Percentiles rank a stretch among this genome's conserved stretches.
Evolutionary conservation across 1,140 invertebrate species (phyloP).

Genomic region (Camponotus vicinus): DNA sequence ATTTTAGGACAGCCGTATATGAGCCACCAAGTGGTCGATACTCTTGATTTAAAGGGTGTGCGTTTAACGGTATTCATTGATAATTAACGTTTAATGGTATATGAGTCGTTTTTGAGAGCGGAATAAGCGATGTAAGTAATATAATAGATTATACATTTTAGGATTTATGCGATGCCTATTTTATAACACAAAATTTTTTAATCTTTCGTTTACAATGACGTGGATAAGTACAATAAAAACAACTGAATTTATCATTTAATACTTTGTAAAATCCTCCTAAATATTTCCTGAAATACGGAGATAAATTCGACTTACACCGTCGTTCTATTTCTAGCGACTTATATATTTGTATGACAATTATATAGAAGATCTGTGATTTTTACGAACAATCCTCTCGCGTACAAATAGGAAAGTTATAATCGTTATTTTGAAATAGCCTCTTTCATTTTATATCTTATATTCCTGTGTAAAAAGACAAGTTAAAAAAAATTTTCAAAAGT

Average conservation of each 20-base stretch:
- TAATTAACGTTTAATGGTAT: neutral
- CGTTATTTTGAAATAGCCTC: conserved; percentile 23
- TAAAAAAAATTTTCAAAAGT: conserved; percentile 14
- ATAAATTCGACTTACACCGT: neutral
- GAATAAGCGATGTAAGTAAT: conserved; percentile 6
- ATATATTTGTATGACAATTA: conserved; percentile 37
- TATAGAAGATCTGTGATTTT: conserved; percentile 40
- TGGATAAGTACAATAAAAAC: neutral
- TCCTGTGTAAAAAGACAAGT: neutral
- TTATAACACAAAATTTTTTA: too few relatives aligned
- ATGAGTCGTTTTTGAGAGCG: conserved; percentile 5
- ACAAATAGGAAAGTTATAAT: conserved; percentile 7
- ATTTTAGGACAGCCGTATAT: conserved; percentile 53
- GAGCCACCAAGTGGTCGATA: conserved; percentile 77
- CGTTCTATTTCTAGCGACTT: conserved; percentile 3
- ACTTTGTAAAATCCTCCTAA: neutral
- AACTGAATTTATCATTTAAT: neutral
- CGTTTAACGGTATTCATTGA: conserved; percentile 51
- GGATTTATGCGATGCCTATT: neutral
- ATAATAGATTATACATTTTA: neutral
- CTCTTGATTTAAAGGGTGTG: conserved; percentile 66
- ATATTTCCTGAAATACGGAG: neutral
- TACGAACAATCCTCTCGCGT: conserved; percentile 10
- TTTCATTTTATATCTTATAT: conserved; percentile 26
- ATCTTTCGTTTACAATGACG: neutral